Evolutionary conservation across 2,113 vertebrate genomes (phyloP), one percentile per base, ranked within the genome.

Genomic region (Bucco capensis): DNA sequence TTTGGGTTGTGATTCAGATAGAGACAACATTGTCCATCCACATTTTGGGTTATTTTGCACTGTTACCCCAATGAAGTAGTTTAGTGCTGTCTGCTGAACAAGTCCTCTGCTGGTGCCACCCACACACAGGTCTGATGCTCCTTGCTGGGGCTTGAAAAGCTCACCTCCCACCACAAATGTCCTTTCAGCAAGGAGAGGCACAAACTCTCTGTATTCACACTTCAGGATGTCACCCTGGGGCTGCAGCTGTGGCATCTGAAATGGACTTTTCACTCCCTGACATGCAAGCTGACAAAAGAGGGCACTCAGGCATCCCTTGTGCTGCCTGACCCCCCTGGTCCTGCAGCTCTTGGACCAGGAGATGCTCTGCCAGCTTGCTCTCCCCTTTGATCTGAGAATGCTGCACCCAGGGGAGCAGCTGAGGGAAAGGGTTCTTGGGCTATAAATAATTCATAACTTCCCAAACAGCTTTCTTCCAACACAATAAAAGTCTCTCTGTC

Each of bases 401-500:
- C 25, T 70, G 58, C 83, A 73, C 33, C 42, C 75, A n/a, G 42
- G 75, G 38, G 78, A 92, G 18, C 3, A 87, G 47, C 71, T 64
- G 62, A 91, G 71, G 62, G 50, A 70, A 91, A 92, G 46, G 10
- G 31, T 83, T 92, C 60, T 66, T 93, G 90, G 73, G 8, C 35
- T 51, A 74, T 90, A 91, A 95, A 95, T 94, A 90, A 92, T 95
- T 83, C 76, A 94, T 75, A 67, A 27, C 74, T 75, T 88, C 88
- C 31, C 57, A 72, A 94, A 91, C 24, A 86, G 80, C 65, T 86
- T 90, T 90, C 76, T 86, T 71, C 57, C 90, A 78, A 90, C 60
- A 74, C 33, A 83, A 71, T 61, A 78, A 94, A n/a, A 75, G 6
- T 31, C 42, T 50, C 19, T 14, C 44, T 86, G 67, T 83, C 81